Percentiles rank a stretch among this genome's conserved stretches.
These are phyloP conservation scores for Drosophila paracracens DNA, from an alignment of 2,888 invertebrate genomes.

Conservation along the genomic window DNA sequence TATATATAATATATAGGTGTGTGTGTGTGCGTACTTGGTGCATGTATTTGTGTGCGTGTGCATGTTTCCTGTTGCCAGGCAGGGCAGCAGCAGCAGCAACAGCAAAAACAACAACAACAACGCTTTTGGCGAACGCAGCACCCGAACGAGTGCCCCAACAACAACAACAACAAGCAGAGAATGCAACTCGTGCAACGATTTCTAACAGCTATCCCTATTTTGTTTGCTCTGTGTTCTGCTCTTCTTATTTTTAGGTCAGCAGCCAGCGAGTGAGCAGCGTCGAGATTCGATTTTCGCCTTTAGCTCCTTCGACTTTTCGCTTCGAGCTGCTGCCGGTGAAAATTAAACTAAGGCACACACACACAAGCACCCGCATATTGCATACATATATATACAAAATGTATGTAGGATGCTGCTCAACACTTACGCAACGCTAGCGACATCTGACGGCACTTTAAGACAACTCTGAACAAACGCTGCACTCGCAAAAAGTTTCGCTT, in stretches of 20 bases:
- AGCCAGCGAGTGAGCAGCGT: slow-evolving; percentile 25
- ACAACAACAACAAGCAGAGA: not conserved
- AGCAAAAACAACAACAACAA: slow-evolving; percentile 2
- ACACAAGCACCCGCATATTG: not conserved
- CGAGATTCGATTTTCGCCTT: slow-evolving; percentile 54
- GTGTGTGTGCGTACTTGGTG: not conserved
- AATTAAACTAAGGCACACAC: slow-evolving; percentile 5
- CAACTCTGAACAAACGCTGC: slow-evolving; percentile 14
- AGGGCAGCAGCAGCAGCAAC: slow-evolving; percentile 20
- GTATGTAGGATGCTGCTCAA: slow-evolving; percentile 32
- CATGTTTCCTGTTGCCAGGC: slow-evolving; percentile 43
- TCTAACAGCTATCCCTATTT: slow-evolving; percentile 39
- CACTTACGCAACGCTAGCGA: slow-evolving; percentile 57
- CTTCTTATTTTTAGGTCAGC: slow-evolving; percentile 52
- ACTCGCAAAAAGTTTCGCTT: slow-evolving; percentile 1
- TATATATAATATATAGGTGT: not conserved
- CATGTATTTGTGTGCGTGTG: slow-evolving; percentile 17
- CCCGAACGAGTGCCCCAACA: slow-evolving; percentile 11
- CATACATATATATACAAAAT: slow-evolving; percentile 1
- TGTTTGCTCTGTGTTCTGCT: slow-evolving; percentile 11
- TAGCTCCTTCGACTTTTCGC: slow-evolving; percentile 28
- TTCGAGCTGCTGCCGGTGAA: slow-evolving; percentile 38
- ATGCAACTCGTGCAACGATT: slow-evolving; percentile 28
- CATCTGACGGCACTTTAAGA: slow-evolving; percentile 39
- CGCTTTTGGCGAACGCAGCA: slow-evolving; percentile 15